Conservation (phyloP, 2,888 invertebrate species). For the Oxyteleia sp. region DNA sequence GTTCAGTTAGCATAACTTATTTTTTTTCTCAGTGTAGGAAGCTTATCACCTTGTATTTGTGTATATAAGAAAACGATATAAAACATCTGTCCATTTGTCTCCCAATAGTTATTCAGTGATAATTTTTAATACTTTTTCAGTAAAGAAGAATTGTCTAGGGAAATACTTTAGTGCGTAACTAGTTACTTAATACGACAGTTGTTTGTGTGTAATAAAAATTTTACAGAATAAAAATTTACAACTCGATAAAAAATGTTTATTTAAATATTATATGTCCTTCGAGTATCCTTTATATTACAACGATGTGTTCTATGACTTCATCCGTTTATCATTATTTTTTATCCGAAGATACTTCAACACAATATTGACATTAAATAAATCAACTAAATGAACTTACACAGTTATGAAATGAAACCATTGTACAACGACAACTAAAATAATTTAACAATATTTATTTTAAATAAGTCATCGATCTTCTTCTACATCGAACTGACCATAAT, state of each 20-base stretch:
- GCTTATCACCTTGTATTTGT: background rate
- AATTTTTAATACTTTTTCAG: conserved; percentile 61
- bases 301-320: background rate
- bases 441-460: conserved; percentile 51
- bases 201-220: conserved; percentile 62
- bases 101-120: conserved; percentile 47
- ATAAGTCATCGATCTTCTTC: conserved; percentile 67
- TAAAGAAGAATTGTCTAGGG: conserved; percentile 21
- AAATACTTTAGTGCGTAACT: conserved; percentile 50
- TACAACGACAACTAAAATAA: conserved; percentile 49
- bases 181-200: conserved; percentile 48
- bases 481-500: conserved; percentile 79
- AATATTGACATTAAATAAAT: conserved; percentile 34
- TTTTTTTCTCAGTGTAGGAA: too few relatives aligned
- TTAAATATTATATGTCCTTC: conserved; percentile 15
- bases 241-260: conserved; percentile 17
- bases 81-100: conserved; percentile 63
- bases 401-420: conserved; percentile 48
- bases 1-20: too few relatives aligned
- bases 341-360: conserved; percentile 4
- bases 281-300: conserved; percentile 3
- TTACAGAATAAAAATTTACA: conserved; percentile 58
- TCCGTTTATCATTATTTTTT: background rate
- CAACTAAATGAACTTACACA: conserved; percentile 8
- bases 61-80: background rate